These are phyloP conservation scores for Geophilus truncorum DNA, from an alignment of 2,888 invertebrate species.

Conservation along the genomic window DNA sequence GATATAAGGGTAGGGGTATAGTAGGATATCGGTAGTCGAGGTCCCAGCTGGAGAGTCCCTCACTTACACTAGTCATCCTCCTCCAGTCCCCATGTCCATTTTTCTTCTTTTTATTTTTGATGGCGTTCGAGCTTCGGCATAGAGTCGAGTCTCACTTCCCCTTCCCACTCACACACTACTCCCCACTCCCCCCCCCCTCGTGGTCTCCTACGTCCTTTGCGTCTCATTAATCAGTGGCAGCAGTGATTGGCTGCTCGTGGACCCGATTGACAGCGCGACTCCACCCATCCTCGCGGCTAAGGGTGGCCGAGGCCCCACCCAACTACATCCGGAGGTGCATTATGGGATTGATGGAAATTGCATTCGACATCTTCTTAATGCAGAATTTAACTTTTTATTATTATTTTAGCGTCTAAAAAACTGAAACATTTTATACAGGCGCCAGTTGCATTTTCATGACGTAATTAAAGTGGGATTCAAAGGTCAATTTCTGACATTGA, in stretches of 20 bases:
- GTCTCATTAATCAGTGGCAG: slow-evolving; percentile 14
- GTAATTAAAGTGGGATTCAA: too few relatives aligned
- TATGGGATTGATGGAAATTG: not conserved
- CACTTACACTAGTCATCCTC: not conserved
- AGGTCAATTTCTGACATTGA: too few relatives aligned
- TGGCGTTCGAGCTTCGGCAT: not conserved
- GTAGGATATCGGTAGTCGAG: not conserved
- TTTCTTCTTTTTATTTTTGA: slow-evolving; percentile 2
- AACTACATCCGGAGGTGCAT: not conserved
- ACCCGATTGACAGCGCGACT: not conserved
- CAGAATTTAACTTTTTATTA: not conserved
- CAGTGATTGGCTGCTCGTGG: not conserved
- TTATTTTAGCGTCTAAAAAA: not conserved
- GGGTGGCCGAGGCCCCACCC: not conserved
- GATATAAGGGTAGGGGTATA: not conserved
- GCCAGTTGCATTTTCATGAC: too few relatives aligned
- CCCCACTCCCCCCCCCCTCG: not conserved
- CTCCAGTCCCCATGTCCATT: not conserved
- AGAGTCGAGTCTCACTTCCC: not conserved
- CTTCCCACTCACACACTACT: not conserved
- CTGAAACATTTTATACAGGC: too few relatives aligned
- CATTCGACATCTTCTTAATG: not conserved
- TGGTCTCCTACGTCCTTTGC: not conserved
- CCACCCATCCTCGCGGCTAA: not conserved
- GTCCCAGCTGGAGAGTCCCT: not conserved